Percentiles rank a stretch among this genome's conserved stretches.
phyloP scores from a whole-genome alignment of 2,797 vertebrate genomes.

The Enteromius thamalakanensis region DNA sequence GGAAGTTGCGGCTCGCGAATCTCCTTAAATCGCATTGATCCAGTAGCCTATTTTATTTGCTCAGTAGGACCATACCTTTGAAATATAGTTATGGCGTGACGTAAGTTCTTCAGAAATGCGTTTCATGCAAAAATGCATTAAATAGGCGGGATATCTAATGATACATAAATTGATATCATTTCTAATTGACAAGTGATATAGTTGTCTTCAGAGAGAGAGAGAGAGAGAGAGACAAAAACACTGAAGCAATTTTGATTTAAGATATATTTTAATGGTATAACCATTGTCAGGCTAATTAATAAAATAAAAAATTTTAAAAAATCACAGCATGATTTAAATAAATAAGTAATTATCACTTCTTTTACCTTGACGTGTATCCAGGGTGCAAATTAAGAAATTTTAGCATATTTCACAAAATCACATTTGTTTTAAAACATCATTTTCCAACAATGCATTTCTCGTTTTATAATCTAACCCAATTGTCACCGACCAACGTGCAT shows the following conservation, averaged over 20 bases:
- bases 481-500: not conserved
- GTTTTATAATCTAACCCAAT: not conserved
- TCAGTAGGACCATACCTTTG: too few species aligned
- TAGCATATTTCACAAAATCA: not conserved
- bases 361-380: not conserved
- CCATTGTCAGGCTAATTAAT: not conserved
- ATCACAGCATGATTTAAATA: not conserved
- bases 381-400: not conserved
- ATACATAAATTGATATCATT: not conserved
- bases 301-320: too few species aligned
- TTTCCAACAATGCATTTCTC: not conserved
- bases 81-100: too few species aligned
- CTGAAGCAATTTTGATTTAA: not conserved
- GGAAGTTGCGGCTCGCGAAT: not conserved
- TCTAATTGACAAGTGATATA: not conserved
- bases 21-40: not conserved
- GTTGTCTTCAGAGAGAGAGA: not conserved
- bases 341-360: not conserved
- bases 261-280: not conserved
- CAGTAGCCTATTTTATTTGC: not conserved
- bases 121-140: not conserved
- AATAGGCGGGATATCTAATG: not conserved
- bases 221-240: not conserved
- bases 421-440: not conserved
- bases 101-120: not conserved